Base-by-base conservation (phyloP, 64 coral and sea anemone genomes). In the Hydrozoanthus tunicans region DNA sequence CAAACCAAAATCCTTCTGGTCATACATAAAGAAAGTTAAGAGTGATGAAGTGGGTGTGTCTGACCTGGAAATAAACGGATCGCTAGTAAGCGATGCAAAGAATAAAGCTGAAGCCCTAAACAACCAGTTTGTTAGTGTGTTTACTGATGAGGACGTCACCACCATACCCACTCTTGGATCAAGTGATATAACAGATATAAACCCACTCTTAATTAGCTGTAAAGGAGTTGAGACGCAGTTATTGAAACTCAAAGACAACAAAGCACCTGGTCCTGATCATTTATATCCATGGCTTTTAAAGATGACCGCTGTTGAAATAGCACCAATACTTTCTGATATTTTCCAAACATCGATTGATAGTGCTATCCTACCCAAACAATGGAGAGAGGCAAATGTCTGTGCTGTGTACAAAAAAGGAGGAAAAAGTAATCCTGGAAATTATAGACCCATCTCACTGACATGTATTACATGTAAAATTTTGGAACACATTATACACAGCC, bases 11-110 rank as follows among this genome's bases (percentile, higher is more conserved):
- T 20, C 20, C 20, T 20, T 20, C 20, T 20, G 20, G 20, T 20
- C 20, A 20, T 20, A 20, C 20, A 20, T 20, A 20, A 91, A 91
- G 27, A 61, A 62, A 69, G 56, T 67, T 12, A 81, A 86, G 56
- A 81, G 69, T 78, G 26, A 78, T 92, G 70, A 92, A 85, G 81
- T 92, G 62, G 91, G 91, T 65, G 71, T 92, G n/a, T 67, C 91
- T 77, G 91, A 86, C 54, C 81, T 92, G n/a, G 78, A 72, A 67
- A 78, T 86, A 5, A 60, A 92, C 68, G 91, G 91, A 65, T 66
- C 32, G 3, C 57, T 85, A 64, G 68, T 78, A 86, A 92, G 81
- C 15, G 81, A 92, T 86, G 24, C 91, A 56, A 77, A 79, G 25
- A 78, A 51, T 10, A 92, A 92, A 86, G 91, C 91, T 32, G 63